A percentile compares a stretch with the other conserved stretches of the same genome.
These are phyloP conservation scores for Nothocercus nigrocapillus DNA, from an alignment of 2,113 vertebrate genomes.

Conservation along the genomic window DNA sequence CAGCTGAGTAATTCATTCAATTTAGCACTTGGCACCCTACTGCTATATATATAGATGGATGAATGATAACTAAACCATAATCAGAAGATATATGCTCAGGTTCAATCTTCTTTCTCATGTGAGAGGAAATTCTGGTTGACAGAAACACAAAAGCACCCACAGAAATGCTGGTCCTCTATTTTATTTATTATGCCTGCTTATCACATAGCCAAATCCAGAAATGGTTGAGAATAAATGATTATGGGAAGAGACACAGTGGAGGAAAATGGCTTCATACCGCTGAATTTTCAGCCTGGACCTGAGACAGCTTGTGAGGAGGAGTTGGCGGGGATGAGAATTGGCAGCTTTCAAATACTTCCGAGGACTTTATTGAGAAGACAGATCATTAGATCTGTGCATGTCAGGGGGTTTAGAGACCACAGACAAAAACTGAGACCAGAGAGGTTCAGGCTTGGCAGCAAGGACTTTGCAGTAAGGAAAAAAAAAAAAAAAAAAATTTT, in stretches of 20 bases:
- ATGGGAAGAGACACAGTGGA: neutral
- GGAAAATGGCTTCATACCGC: neutral
- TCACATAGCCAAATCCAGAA: neutral
- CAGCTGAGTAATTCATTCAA: neutral
- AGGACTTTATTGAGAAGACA: neutral
- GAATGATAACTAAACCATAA: neutral
- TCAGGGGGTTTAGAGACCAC: neutral
- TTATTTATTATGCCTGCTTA: neutral
- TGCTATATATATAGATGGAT: neutral
- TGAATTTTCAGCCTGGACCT: neutral
- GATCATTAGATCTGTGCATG: neutral
- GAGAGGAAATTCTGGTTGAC: neutral
- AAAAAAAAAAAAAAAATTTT: neutral
- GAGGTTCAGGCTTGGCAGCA: neutral
- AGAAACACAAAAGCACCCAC: neutral
- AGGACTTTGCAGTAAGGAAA: neutral
- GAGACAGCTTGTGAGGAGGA: neutral
- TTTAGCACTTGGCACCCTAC: neutral
- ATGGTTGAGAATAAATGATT: neutral
- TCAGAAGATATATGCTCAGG: neutral
- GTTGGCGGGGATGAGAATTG: neutral
- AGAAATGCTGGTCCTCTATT: neutral
- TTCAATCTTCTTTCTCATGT: neutral
- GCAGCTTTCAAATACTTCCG: neutral
- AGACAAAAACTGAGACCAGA: neutral